Percentiles rank a stretch among this genome's conserved stretches.
These are phyloP conservation scores for Pseudomugil tenellus DNA, from an alignment of 2,797 vertebrate genomes.

Conservation along the genomic window DNA sequence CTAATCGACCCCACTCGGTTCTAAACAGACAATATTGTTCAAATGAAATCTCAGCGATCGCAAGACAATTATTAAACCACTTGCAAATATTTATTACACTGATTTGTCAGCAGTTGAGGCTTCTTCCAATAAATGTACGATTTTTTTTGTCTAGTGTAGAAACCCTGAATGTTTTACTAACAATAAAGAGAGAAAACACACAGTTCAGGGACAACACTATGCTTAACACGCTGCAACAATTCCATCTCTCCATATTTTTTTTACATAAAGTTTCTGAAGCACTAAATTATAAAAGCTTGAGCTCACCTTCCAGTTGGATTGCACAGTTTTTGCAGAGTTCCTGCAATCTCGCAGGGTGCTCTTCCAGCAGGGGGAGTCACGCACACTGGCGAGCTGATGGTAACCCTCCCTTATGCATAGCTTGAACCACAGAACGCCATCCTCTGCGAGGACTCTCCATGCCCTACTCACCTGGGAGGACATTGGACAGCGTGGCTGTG, in stretches of 20 bases:
- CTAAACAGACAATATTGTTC: slow-evolving; percentile 72
- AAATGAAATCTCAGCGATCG: background rate
- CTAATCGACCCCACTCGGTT: slow-evolving; percentile 92
- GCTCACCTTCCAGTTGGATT: slow-evolving; percentile 95
- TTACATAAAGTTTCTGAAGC: background rate
- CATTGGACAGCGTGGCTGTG: slow-evolving; percentile 23
- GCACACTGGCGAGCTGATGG: slow-evolving; percentile 82
- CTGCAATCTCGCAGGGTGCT: slow-evolving; percentile 87
- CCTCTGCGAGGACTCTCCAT: slow-evolving; percentile 93
- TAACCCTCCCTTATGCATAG: slow-evolving; percentile 89
- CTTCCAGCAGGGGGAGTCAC: slow-evolving; percentile 92
- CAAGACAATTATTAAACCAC: background rate
- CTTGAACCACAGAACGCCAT: slow-evolving; percentile 91
- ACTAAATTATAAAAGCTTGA: background rate
- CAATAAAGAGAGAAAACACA: background rate
- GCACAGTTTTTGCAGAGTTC: slow-evolving; percentile 83
- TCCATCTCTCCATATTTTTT: background rate
- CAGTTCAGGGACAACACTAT: background rate
- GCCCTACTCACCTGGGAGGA: slow-evolving; percentile 90
- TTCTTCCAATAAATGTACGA: no score
- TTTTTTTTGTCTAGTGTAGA: no score
- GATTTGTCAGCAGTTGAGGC: no score
- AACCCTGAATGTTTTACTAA: background rate
- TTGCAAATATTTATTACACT: background rate
- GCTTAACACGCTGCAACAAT: background rate